A percentile compares a stretch with the other conserved stretches of the same genome.
These are phyloP conservation scores for Micropoecilia bifurca DNA, from an alignment of 2,797 vertebrate species.

Conservation along the genomic window DNA sequence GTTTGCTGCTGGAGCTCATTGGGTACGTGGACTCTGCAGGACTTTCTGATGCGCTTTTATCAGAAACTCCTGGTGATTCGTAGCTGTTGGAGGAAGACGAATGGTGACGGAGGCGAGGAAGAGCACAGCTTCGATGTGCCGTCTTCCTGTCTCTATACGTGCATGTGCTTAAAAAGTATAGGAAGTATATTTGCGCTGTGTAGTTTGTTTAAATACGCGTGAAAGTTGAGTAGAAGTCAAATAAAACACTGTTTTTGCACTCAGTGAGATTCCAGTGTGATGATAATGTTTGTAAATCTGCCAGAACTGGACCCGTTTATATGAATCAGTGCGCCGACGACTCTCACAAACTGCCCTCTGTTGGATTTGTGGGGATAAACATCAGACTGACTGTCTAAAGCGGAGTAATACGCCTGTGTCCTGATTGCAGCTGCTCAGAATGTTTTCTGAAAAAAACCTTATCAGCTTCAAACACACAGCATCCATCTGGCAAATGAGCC, in stretches of 20 bases:
- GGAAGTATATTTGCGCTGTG: neutral
- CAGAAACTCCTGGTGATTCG: too few relatives aligned
- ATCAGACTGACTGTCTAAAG: neutral
- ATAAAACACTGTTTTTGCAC: neutral
- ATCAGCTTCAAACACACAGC: neutral
- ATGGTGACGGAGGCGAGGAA: neutral
- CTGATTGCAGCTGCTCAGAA: slow-evolving; percentile 32
- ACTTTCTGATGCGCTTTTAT: neutral
- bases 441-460: neutral
- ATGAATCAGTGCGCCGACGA: neutral
- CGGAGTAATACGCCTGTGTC: slow-evolving; percentile 26
- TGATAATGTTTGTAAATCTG: neutral
- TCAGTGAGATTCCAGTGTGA: neutral
- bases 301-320: neutral
- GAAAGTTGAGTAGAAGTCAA: neutral
- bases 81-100: neutral
- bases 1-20: slow-evolving; percentile 80
- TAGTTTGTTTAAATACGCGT: neutral
- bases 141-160: slow-evolving; percentile 26
- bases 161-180: neutral
- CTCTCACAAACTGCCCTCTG: slow-evolving; percentile 1
- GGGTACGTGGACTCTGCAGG: slow-evolving; percentile 61
- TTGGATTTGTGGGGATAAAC: slow-evolving; percentile 8
- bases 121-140: neutral
- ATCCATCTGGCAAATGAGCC: neutral